phyloP scores from a whole-genome alignment of 2,888 invertebrate genomes.

The Drosophila quinaria region DNA sequence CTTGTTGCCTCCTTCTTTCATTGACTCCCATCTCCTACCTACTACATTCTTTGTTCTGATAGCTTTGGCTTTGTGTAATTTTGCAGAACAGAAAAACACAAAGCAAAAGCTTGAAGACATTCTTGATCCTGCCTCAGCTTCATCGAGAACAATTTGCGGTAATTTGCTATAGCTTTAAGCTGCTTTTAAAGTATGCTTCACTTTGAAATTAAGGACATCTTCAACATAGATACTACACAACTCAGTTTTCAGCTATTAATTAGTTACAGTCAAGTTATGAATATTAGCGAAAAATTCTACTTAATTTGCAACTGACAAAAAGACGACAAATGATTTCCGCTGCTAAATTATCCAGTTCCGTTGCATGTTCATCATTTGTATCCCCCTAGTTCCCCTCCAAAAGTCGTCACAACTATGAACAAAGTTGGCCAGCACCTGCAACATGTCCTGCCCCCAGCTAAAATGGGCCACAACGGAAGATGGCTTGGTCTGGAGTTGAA shows the following conservation, averaged over 20 bases:
- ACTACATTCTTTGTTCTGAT: conserved; percentile 65
- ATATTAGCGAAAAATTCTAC: conserved; percentile 42
- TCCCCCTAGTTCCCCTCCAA: neutral
- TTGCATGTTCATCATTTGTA: conserved; percentile 70
- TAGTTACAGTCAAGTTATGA: conserved; percentile 41
- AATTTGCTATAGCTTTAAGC: conserved; percentile 38
- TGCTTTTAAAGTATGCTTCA: conserved; percentile 6
- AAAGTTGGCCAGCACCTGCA: conserved; percentile 65
- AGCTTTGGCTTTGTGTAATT: conserved; percentile 67
- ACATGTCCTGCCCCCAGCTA: conserved; percentile 12
- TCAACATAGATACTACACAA: too few relatives aligned
- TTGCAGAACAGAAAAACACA: conserved; percentile 52
- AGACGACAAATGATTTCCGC: conserved; percentile 77
- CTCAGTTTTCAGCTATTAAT: conserved; percentile 23
- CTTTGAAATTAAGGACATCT: neutral
- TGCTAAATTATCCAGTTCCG: conserved; percentile 77
- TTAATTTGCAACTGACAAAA: conserved; percentile 71
- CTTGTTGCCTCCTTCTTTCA: conserved; percentile 1
- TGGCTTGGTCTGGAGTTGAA: conserved; percentile 8
- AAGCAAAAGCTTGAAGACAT: conserved; percentile 48
- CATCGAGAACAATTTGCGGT: conserved; percentile 32
- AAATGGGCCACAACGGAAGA: conserved; percentile 26
- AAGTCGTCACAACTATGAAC: conserved; percentile 40
- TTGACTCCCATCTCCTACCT: neutral
- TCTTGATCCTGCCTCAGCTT: conserved; percentile 23